Base-by-base conservation (phyloP, 2,113 vertebrate genomes). In the Barbus barbus region DNA sequence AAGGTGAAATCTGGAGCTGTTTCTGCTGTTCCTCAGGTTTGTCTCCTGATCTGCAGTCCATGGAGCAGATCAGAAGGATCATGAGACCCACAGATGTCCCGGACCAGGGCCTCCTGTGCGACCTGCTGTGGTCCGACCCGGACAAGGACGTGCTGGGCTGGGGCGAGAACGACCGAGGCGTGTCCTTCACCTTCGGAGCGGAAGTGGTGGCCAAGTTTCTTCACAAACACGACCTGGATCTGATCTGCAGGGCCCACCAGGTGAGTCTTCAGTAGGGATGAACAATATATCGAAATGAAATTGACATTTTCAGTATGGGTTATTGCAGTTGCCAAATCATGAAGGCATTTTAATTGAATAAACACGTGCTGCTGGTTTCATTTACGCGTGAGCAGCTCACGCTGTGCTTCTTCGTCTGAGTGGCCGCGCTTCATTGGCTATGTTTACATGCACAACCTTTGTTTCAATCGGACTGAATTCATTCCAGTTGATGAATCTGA, bases 121-220 rank as follows among this genome's bases (percentile, higher is more conserved):
- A 96, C 81, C 92, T 96, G 12, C 92, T 96, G 28, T 96, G 96
- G 96, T 96, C 96, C 0, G 96, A 96, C 90, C 96, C 96, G 0
- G 96, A 96, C 89, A 96, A 96, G 88, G 96, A 96, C 0, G 96
- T 96, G 82, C 94, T 96, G 82, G 96, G 96, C 44, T 96, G 96
- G 96, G 96, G 96, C 0, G 96, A 96, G 91, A 96, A 96, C 0
- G 95, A 96, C 89, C 93, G 95, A 0, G 95, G 95, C 0, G 96
- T 96, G 75, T 96, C 96, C 86, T 96, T 96, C 83, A 96, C 96
- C 4, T 96, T 96, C 0, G 96, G 96, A 3, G 95, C 95, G 0
- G 96, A 96, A 84, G 96, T 96, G 26, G 96, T 96, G 60, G 95
- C 95, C n/a, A 96, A 96, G 78, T 96, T 96, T 89, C 92, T 96